Conservation (phyloP, 2,113 vertebrate species). For the Percopsis transmontana region DNA sequence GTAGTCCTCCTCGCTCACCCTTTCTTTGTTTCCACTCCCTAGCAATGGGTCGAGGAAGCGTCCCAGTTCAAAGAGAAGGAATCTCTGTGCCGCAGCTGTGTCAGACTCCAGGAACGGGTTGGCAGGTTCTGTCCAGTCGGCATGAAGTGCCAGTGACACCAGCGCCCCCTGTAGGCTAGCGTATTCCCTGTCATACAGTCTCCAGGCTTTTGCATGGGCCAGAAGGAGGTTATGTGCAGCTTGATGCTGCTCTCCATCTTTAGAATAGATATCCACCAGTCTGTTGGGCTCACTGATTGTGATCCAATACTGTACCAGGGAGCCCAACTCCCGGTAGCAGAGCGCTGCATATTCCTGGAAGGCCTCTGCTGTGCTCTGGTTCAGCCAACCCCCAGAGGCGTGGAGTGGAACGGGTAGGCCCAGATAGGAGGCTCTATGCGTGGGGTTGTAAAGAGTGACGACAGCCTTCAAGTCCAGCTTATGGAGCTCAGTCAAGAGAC, state of each 20-base stretch:
- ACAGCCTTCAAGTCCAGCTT: slow-evolving; percentile 78
- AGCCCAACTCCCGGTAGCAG: slow-evolving; percentile 88
- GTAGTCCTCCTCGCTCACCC: slow-evolving; percentile 77
- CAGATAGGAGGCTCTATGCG: slow-evolving; percentile 73
- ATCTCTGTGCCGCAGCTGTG: slow-evolving; percentile 78
- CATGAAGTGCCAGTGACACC: slow-evolving; percentile 88
- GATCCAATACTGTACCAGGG: slow-evolving; percentile 89
- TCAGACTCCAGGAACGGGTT: slow-evolving; percentile 86
- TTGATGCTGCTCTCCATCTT: slow-evolving; percentile 73
- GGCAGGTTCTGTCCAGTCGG: slow-evolving; percentile 92
- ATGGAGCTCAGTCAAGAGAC: slow-evolving; percentile 83
- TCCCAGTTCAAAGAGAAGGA: slow-evolving; percentile 90
- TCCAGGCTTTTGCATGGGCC: slow-evolving; percentile 89
- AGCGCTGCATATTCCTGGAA: slow-evolving; percentile 85
- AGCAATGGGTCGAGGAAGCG: slow-evolving; percentile 91
- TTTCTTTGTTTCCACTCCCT: slow-evolving; percentile 72
- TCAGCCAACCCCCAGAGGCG: slow-evolving; percentile 87
- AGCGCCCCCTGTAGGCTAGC: slow-evolving; percentile 70
- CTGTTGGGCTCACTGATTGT: slow-evolving; percentile 95
- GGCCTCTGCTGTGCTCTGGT: slow-evolving; percentile 77
- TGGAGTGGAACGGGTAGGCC: slow-evolving; percentile 82
- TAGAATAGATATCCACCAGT: slow-evolving; percentile 80
- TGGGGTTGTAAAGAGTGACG: slow-evolving; percentile 89
- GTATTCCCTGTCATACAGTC: slow-evolving; percentile 77
- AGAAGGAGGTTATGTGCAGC: slow-evolving; percentile 87